A percentile compares a stretch with the other conserved stretches of the same genome.
Conservation (phyloP, 2,888 invertebrate genomes). For the Apoderus coryli region DNA sequence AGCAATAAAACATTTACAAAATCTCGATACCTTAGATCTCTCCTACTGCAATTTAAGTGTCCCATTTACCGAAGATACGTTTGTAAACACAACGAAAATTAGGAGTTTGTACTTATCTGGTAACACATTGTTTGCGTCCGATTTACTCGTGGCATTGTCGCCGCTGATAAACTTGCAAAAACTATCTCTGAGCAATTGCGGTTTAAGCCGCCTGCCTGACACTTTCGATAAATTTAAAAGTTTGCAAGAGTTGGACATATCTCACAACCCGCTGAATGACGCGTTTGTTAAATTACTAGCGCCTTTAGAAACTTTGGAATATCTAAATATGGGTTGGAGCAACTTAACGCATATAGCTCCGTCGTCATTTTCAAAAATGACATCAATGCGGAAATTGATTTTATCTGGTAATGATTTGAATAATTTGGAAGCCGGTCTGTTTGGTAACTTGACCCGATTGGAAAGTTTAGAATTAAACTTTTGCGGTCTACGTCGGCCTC, state of each 20-base stretch:
- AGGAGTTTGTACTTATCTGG: conserved; percentile 50
- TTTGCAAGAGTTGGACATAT: conserved; percentile 53
- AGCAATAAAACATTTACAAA: conserved; percentile 48
- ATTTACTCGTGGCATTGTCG: conserved; percentile 47
- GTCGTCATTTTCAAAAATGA: conserved; percentile 53
- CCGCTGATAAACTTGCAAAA: conserved; percentile 50
- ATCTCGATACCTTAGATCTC: conserved; percentile 49
- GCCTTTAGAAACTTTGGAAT: conserved; percentile 49
- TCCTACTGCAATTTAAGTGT: conserved; percentile 53
- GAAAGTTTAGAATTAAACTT: conserved; percentile 53
- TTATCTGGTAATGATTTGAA: conserved; percentile 54
- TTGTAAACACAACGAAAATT: conserved; percentile 50
- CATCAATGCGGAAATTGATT: conserved; percentile 46
- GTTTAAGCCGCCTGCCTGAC: conserved; percentile 46
- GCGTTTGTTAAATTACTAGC: conserved; percentile 50
- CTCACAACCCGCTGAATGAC: conserved; percentile 52
- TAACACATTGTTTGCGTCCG: conserved; percentile 52
- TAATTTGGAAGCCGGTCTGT: conserved; percentile 49
- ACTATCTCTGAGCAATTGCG: conserved; percentile 52
- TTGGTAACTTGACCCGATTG: conserved; percentile 49
- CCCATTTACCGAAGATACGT: conserved; percentile 52
- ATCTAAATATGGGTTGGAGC: conserved; percentile 60
- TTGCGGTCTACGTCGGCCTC: conserved; percentile 47
- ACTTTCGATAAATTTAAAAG: conserved; percentile 51
- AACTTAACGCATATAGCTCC: conserved; percentile 49